phyloP scores from a whole-genome alignment of 1,140 invertebrate species.

The Drosophila yakuba region DNA sequence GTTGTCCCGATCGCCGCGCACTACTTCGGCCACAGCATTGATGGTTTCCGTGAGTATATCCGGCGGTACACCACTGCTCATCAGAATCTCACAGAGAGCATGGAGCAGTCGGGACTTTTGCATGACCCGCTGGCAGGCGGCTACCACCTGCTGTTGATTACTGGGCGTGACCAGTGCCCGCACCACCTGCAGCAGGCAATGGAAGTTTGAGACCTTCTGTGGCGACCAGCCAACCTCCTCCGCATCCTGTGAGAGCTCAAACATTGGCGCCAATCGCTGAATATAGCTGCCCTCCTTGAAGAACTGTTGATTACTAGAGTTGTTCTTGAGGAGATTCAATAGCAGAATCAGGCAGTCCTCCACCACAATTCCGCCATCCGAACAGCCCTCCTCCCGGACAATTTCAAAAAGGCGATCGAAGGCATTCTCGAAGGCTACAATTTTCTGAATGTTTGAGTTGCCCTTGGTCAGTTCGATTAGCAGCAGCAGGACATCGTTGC shows the following conservation, averaged over 20 bases:
- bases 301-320: conserved; percentile 99
- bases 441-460: conserved; percentile 99
- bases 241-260: conserved; percentile 88
- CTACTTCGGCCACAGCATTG: conserved; percentile 97
- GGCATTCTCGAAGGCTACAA: conserved; percentile 99
- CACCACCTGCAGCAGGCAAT: conserved; percentile 95
- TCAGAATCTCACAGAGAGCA: conserved; percentile 94
- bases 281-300: conserved; percentile 99
- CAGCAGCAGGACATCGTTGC: conserved; percentile 97
- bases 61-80: conserved; percentile 98
- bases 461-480: conserved; percentile 96
- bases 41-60: conserved; percentile 98
- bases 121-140: conserved; percentile 95
- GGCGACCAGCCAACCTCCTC: conserved; percentile 94
- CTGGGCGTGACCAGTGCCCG: conserved; percentile 95
- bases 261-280: conserved; percentile 94
- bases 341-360: conserved; percentile 99
- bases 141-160: conserved; percentile 90
- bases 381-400: conserved; percentile 95
- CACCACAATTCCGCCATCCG: conserved; percentile 98
- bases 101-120: conserved; percentile 92
- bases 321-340: conserved; percentile 97
- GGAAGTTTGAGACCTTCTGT: conserved; percentile 97
- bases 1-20: conserved; percentile 95
- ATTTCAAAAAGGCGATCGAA: conserved; percentile 98